These are phyloP conservation scores for Leucophenga montana DNA, from an alignment of 2,888 invertebrate genomes.

Conservation along the genomic window DNA sequence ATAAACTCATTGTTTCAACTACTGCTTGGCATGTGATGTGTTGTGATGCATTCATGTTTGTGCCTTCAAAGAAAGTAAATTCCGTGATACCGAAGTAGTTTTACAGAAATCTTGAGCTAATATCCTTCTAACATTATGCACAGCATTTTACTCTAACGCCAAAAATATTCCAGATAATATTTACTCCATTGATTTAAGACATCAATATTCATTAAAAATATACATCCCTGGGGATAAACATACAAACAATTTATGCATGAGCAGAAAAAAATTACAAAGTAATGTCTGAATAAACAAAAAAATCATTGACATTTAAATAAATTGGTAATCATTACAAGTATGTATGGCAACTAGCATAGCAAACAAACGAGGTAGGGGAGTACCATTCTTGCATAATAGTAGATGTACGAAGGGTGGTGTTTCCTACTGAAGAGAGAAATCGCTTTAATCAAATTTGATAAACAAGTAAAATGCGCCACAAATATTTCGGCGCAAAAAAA, in stretches of 20 bases:
- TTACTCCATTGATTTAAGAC: constrained; percentile 17
- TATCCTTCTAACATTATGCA: too few relatives aligned
- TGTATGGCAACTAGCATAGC: constrained; percentile 24
- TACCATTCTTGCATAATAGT: too few relatives aligned
- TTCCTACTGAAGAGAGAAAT: constrained; percentile 46
- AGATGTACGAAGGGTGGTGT: constrained; percentile 7
- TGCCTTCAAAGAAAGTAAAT: too few relatives aligned
- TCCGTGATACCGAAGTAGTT: too few relatives aligned
- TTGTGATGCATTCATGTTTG: too few relatives aligned
- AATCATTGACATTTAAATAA: constrained; percentile 64
- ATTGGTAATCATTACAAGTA: constrained; percentile 58
- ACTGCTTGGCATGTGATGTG: too few relatives aligned
- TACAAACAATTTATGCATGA: constrained; percentile 9
- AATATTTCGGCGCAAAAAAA: constrained; percentile 35
- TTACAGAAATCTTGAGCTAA: too few relatives aligned
- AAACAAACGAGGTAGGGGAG: too few relatives aligned
- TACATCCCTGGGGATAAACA: constrained; percentile 10
- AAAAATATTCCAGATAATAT: too few relatives aligned
- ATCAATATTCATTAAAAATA: constrained; percentile 28
- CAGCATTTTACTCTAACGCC: neutral
- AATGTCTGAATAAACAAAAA: constrained; percentile 30
- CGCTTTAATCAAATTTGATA: constrained; percentile 67
- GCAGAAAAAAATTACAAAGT: constrained; percentile 31
- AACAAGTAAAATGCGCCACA: constrained; percentile 44
- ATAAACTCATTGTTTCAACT: too few relatives aligned